These are phyloP conservation scores for Channallabes apus DNA, from an alignment of 2,797 vertebrate species.

Conservation along the genomic window DNA sequence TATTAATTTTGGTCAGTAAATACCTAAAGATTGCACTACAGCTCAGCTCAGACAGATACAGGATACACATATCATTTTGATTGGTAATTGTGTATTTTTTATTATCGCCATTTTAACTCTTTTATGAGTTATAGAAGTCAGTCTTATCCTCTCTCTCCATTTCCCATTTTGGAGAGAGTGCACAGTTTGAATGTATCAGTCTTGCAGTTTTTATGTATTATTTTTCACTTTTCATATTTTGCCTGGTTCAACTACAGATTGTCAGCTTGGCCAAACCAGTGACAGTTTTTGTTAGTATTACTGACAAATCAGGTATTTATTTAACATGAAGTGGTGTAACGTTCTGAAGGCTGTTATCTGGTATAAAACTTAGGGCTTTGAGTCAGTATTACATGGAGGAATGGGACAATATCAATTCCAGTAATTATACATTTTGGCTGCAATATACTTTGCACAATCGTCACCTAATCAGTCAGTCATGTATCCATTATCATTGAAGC, in stretches of 20 bases:
- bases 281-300: neutral
- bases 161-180: slow-evolving; percentile 63
- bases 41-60: slow-evolving; percentile 21
- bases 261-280: slow-evolving; percentile 24
- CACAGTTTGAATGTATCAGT: slow-evolving; percentile 78
- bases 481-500: neutral
- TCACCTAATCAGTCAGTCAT: neutral
- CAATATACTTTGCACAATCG: slow-evolving; percentile 22
- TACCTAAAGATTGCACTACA: slow-evolving; percentile 18
- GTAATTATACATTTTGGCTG: neutral
- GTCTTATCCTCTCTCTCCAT: slow-evolving; percentile 63
- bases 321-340: slow-evolving; percentile 11
- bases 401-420: neutral
- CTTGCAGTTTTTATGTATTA: slow-evolving; percentile 58
- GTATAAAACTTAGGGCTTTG: neutral
- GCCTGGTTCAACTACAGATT: slow-evolving; percentile 4
- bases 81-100: slow-evolving; percentile 5
- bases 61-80: slow-evolving; percentile 57
- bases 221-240: slow-evolving; percentile 47
- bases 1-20: slow-evolving; percentile 5
- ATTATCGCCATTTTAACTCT: slow-evolving; percentile 29
- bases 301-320: neutral
- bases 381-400: neutral
- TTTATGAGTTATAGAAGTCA: slow-evolving; percentile 58
- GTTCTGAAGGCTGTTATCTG: neutral